These are phyloP conservation scores for Nyctibius grandis DNA, from an alignment of 2,797 vertebrate species.

Conservation along the genomic window DNA sequence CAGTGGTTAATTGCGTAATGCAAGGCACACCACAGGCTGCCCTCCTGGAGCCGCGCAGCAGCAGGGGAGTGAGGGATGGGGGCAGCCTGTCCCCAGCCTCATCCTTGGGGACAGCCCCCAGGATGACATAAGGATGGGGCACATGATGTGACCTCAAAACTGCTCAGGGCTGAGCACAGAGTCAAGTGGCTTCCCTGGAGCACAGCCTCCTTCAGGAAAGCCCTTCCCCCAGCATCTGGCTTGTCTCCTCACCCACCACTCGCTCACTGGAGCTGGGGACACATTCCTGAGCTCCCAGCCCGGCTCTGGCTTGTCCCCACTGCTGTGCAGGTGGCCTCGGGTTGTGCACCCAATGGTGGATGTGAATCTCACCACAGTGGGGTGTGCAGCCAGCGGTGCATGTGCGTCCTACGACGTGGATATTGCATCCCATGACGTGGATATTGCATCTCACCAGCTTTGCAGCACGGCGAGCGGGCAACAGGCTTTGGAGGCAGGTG, in stretches of 20 bases:
- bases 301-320: neutral
- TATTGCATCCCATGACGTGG: rapidly evolving
- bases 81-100: neutral
- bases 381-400: rapidly evolving
- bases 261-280: rapidly evolving
- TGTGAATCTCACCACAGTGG: rapidly evolving
- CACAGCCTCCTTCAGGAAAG: neutral
- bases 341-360: rapidly evolving
- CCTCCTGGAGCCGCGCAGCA: neutral
- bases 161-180: neutral
- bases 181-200: neutral
- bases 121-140: neutral
- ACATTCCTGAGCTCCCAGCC: neutral
- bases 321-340: neutral
- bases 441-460: rapidly evolving
- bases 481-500: neutral
- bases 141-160: rapidly evolving
- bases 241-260: neutral
- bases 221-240: neutral
- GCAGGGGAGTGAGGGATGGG: rapidly evolving
- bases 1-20: neutral
- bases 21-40: neutral
- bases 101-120: neutral
- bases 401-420: neutral
- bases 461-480: neutral